Evolutionary conservation across 2,113 vertebrate genomes (phyloP).

Genomic region (Anarhynchus alexandrinus): DNA sequence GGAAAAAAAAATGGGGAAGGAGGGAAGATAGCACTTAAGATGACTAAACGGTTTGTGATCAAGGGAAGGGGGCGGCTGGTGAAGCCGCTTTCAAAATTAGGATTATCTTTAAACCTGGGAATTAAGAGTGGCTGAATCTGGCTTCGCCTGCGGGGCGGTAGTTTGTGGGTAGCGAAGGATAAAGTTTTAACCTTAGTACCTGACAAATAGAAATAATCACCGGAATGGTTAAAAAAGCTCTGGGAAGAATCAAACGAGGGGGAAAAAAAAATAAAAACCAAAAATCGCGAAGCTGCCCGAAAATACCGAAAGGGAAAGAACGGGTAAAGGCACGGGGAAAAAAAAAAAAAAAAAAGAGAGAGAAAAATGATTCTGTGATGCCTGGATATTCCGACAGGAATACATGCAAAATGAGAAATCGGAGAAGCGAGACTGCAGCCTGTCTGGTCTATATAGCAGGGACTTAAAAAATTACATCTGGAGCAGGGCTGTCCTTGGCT

Average conservation of each 20-base stretch:
- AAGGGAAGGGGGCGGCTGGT: conserved; percentile 6
- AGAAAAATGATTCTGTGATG: background rate
- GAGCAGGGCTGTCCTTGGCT: background rate
- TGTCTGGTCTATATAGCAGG: background rate
- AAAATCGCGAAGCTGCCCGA: background rate
- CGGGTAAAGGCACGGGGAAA: accelerated
- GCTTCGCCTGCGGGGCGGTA: background rate
- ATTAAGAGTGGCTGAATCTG: background rate
- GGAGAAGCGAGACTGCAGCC: background rate
- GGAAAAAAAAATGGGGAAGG: background rate
- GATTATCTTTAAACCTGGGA: conserved; percentile 29
- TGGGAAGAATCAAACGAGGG: background rate
- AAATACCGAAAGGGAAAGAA: background rate
- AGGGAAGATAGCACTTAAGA: background rate
- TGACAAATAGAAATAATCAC: background rate
- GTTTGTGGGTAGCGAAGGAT: background rate
- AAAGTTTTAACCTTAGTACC: conserved; percentile 13
- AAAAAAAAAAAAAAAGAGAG: background rate
- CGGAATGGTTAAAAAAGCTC: background rate
- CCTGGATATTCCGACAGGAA: background rate
- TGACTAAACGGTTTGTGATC: conserved; percentile 13
- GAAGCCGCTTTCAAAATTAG: conserved; percentile 45
- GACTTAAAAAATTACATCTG: background rate
- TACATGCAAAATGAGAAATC: background rate
- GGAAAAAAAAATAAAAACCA: background rate